These are phyloP conservation scores for Chionoecetes opilio DNA, from an alignment of 1,140 invertebrate species.

Conservation along the genomic window DNA sequence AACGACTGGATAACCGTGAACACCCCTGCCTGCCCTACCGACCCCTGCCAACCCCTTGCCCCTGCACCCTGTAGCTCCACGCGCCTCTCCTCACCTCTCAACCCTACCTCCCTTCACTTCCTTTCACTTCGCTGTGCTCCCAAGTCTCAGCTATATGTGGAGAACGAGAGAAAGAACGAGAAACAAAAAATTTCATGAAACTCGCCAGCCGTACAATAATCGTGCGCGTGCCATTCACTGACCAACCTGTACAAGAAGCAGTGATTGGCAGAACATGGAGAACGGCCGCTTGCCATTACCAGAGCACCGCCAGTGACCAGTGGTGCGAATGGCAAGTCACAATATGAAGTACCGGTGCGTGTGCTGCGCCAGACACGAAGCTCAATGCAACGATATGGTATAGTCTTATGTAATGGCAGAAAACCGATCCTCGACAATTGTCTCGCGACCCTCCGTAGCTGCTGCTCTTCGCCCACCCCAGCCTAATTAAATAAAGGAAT, in stretches of 20 bases:
- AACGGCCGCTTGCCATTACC: too few species aligned
- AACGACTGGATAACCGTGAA: slow-evolving; percentile 17
- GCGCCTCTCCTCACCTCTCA: not conserved
- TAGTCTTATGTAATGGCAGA: too few species aligned
- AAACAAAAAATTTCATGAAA: not conserved
- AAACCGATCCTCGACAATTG: not conserved
- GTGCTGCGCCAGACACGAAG: too few species aligned
- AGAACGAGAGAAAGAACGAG: not conserved
- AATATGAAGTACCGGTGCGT: not conserved
- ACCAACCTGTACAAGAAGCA: not conserved
- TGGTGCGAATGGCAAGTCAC: not conserved
- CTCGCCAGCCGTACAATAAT: not conserved
- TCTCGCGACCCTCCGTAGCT: not conserved
- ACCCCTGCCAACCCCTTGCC: not conserved
- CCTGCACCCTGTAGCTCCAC: not conserved
- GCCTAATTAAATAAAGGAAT: too few species aligned
- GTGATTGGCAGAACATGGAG: too few species aligned
- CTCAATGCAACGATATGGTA: too few species aligned
- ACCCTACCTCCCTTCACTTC: not conserved
- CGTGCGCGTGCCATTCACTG: not conserved
- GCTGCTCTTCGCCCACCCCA: not conserved
- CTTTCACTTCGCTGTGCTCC: not conserved
- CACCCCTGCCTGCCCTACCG: not conserved
- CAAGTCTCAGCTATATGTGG: not conserved
- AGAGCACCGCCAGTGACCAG: not conserved